Base-by-base conservation (phyloP, 2,113 vertebrate species). In the Isurus oxyrinchus region DNA sequence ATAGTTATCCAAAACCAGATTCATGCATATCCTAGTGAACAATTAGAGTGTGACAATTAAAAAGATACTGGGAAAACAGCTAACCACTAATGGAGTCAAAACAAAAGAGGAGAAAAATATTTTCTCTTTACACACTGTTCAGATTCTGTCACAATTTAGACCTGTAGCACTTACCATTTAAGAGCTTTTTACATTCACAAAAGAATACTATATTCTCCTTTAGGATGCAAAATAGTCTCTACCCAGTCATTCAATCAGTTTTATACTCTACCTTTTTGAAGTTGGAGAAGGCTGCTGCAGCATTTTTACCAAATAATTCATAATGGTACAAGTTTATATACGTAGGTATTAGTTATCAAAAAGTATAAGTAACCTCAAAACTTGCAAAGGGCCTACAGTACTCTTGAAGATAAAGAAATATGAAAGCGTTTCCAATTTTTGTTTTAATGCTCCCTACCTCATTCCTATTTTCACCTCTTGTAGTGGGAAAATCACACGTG, bases 401-500 rank as follows among this genome's bases (percentile, higher is more conserved):
- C 19, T 67, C n/a, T 94, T 67, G 49, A 94, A 10, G 23, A 11
- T 94, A 11, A 59, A 90, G 23, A 13, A 57, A 90, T 6, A 49
- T 53, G 1, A 10, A 86, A 44, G 40, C 23, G 11, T 88, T 55
- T 59, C 0, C 19, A 23, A 66, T 19, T 94, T 16, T 94, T 35
- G 25, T 91, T 57, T 67, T 69, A 95, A 49, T 86, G 7, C 31
- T 69, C 76, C 94, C 21, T 97, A 99, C 99, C 99, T 99, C 97
- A 98, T 97, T 96, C 98, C 97, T 94, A 98, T 98, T 97, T 98
- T 99, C 90, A 99, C 99, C 98, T 99, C 99, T 59, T 99, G 98
- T 0, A 98, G 98, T 96, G 98, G 98, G 97, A 99, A 99, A 97
- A 99, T 99, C 97, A 99, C 98, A 0, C 98, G 98, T 5, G 98